These are phyloP conservation scores for Dryocosmus kuriphilus DNA, from an alignment of 2,888 invertebrate species.

Conservation along the genomic window DNA sequence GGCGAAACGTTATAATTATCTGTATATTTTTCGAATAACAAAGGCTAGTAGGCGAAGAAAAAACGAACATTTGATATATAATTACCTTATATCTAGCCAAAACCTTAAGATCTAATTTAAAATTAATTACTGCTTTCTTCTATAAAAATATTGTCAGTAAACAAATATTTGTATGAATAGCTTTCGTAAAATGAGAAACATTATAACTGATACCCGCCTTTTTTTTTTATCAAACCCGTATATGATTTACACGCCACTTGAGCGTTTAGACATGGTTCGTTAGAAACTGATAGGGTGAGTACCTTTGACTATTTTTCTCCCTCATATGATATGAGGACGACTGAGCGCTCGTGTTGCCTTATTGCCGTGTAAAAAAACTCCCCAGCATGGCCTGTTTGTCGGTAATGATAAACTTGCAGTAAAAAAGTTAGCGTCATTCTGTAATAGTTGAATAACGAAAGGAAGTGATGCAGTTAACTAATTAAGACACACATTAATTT, in stretches of 20 bases:
- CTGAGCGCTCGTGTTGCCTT: conserved; percentile 14
- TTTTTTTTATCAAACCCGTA: conserved; percentile 5
- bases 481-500: conserved; percentile 8
- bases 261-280: conserved; percentile 24
- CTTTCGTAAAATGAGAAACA: conserved; percentile 44
- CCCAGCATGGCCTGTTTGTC: conserved; percentile 18
- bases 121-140: background rate
- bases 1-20: too few species aligned
- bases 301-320: conserved; percentile 37
- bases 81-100: too few species aligned
- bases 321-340: conserved; percentile 9
- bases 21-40: too few species aligned
- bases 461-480: conserved; percentile 29
- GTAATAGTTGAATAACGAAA: conserved; percentile 19
- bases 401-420: conserved; percentile 12
- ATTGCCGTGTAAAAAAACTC: conserved; percentile 16
- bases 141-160: background rate
- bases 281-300: conserved; percentile 34
- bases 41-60: too few species aligned
- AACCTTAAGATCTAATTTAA: too few species aligned
- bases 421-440: conserved; percentile 24
- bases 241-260: conserved; percentile 21
- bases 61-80: too few species aligned
- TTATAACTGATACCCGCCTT: background rate
- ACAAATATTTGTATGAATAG: background rate